A percentile compares a stretch with the other conserved stretches of the same genome.
phyloP scores from a whole-genome alignment of 2,888 invertebrate genomes.

The Sturmia bella region DNA sequence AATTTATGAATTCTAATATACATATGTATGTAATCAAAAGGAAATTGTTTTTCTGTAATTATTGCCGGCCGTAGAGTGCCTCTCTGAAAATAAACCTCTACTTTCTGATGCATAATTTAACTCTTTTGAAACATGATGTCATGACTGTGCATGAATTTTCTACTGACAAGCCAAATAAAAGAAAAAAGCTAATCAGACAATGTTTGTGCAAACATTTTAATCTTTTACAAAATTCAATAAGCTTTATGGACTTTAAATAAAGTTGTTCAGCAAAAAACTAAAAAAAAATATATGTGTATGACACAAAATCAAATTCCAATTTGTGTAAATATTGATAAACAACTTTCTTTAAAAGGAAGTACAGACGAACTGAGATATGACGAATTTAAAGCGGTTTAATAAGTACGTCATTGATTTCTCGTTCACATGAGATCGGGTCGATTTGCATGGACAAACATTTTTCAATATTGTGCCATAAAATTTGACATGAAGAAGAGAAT shows the following conservation, averaged over 20 bases:
- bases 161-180: conserved; percentile 8
- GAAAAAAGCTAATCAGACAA: conserved; percentile 12
- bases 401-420: too few relatives aligned
- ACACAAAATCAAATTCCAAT: conserved; percentile 41
- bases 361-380: too few relatives aligned
- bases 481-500: too few relatives aligned
- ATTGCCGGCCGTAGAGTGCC: conserved; percentile 18
- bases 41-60: neutral
- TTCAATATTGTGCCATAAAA: too few relatives aligned
- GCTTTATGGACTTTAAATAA: too few relatives aligned
- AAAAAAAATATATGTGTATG: neutral
- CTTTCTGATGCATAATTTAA: conserved; percentile 9
- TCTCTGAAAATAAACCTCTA: conserved; percentile 1
- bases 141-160: conserved; percentile 52
- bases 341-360: conserved; percentile 66
- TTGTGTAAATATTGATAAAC: conserved; percentile 47
- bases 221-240: conserved; percentile 5
- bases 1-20: too few relatives aligned
- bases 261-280: conserved; percentile 1
- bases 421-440: too few relatives aligned
- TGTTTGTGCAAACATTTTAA: conserved; percentile 39
- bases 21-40: too few relatives aligned
- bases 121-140: conserved; percentile 65
- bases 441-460: too few relatives aligned
- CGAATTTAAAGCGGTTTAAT: too few relatives aligned